These are phyloP conservation scores for Acrocephalus scirpaceus DNA, from an alignment of 2,797 vertebrate genomes.

Conservation along the genomic window DNA sequence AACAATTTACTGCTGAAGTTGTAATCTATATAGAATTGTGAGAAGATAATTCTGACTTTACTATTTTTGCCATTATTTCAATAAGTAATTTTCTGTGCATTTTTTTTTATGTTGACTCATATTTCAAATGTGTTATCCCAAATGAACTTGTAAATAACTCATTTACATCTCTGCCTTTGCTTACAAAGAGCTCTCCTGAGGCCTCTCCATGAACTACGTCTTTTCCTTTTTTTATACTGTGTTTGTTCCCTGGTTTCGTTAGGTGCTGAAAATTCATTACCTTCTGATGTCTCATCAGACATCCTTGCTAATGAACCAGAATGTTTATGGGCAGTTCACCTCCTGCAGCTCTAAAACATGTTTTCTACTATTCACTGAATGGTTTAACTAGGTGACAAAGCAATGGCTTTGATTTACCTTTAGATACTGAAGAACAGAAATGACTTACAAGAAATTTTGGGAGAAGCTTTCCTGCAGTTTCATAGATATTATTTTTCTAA, in stretches of 20 bases:
- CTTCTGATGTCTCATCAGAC: constrained; percentile 18
- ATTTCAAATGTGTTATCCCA: not conserved
- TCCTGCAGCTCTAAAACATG: not conserved
- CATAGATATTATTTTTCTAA: constrained; percentile 42
- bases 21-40: not conserved
- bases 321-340: not conserved
- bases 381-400: not conserved
- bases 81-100: fast-evolving
- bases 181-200: not conserved
- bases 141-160: not conserved
- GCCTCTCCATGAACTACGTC: not conserved
- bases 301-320: constrained; percentile 10
- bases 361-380: not conserved
- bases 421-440: not conserved
- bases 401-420: constrained; percentile 17
- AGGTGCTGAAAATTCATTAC: constrained; percentile 3
- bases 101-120: not conserved
- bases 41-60: not conserved
- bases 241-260: not conserved
- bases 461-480: constrained; percentile 14
- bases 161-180: not conserved
- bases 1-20: not conserved
- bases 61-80: not conserved
- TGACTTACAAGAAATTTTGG: not conserved
- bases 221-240: not conserved